These are phyloP conservation scores for Selene dorsalis DNA, from an alignment of 2,797 vertebrate species.

Conservation along the genomic window DNA sequence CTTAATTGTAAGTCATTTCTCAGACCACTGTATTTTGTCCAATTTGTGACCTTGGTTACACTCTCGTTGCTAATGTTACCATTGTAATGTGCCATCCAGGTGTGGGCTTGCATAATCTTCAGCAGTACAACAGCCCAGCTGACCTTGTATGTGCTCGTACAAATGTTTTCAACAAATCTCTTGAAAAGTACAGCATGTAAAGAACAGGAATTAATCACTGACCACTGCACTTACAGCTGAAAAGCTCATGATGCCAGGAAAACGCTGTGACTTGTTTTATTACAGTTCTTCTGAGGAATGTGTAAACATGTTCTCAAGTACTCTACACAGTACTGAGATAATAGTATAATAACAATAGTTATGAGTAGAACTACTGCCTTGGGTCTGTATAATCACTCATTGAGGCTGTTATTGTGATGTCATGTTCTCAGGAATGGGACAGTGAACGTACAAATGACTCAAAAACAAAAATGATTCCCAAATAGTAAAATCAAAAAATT, in stretches of 20 bases:
- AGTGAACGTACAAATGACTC: too few species aligned
- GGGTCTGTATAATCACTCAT: too few species aligned
- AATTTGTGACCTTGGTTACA: conserved; percentile 28
- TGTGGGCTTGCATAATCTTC: neutral
- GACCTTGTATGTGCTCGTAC: conserved; percentile 31
- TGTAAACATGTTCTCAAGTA: neutral
- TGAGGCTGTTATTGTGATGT: too few species aligned
- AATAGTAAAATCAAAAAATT: neutral
- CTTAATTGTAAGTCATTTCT: conserved; percentile 25
- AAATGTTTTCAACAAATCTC: conserved; percentile 26
- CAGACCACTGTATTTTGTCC: conserved; percentile 19
- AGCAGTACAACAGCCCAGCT: conserved; percentile 1
- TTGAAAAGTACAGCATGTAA: conserved; percentile 24
- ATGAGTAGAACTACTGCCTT: too few species aligned
- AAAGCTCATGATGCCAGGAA: conserved; percentile 3
- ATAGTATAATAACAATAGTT: too few species aligned
- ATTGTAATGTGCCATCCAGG: neutral
- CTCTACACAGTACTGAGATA: conserved; percentile 12
- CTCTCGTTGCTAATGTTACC: conserved; percentile 10
- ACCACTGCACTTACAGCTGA: conserved; percentile 9
- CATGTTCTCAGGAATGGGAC: too few species aligned
- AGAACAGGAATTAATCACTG: neutral
- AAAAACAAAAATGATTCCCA: too few species aligned
- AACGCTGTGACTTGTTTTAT: conserved; percentile 17
- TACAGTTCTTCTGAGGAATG: conserved; percentile 16